Evolutionary conservation across 2,888 invertebrate species (phyloP).

Genomic region (Boloria euphrosyne): DNA sequence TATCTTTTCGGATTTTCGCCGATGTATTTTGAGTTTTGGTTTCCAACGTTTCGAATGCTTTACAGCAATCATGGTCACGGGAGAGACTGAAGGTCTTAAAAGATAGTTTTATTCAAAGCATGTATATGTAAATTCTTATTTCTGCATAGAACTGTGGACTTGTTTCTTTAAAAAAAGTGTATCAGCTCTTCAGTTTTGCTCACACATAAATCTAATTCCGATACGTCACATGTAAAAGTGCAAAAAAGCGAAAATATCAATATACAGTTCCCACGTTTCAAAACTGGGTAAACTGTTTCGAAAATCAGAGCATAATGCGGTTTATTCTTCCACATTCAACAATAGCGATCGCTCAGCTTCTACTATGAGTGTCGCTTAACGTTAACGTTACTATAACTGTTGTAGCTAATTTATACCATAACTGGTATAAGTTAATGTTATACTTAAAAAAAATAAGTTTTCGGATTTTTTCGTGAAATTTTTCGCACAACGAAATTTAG

Average conservation of each 20-base stretch:
- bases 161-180: background rate
- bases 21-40: too few relatives aligned
- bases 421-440: too few relatives aligned
- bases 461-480: too few relatives aligned
- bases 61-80: too few relatives aligned
- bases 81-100: too few relatives aligned
- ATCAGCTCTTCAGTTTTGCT: background rate
- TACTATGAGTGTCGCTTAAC: background rate
- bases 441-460: too few relatives aligned
- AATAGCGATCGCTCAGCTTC: slow-evolving; percentile 34
- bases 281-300: slow-evolving; percentile 34
- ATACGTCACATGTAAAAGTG: slow-evolving; percentile 16
- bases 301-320: slow-evolving; percentile 41
- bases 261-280: slow-evolving; percentile 36
- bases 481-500: too few relatives aligned
- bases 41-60: too few relatives aligned
- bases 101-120: too few relatives aligned
- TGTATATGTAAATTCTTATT: too few relatives aligned
- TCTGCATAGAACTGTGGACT: too few relatives aligned
- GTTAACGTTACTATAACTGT: background rate
- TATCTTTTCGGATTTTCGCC: too few relatives aligned
- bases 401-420: background rate
- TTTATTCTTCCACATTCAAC: slow-evolving; percentile 29
- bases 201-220: slow-evolving; percentile 15
- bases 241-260: slow-evolving; percentile 26